Percentiles rank a stretch among this genome's conserved stretches.
Conservation (phyloP, 2,113 vertebrate genomes). For the Emberiza fucata region DNA sequence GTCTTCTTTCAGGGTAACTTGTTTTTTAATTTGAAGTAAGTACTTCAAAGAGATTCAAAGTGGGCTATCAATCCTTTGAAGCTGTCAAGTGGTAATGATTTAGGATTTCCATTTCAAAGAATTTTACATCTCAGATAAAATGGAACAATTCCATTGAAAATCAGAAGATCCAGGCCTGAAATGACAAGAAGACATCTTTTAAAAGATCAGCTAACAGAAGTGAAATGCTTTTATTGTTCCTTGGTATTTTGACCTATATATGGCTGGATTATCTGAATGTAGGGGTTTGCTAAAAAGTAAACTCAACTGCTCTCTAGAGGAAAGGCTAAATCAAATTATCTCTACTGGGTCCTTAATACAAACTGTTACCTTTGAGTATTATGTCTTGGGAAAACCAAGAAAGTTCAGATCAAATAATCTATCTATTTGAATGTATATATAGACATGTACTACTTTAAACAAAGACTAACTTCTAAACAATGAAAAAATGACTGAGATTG, state of each 20-base stretch:
- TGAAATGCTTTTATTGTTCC: background rate
- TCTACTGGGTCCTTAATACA: background rate
- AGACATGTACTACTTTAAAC: background rate
- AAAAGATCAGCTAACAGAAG: background rate
- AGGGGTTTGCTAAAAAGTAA: background rate
- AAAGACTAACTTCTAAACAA: background rate
- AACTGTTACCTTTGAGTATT: background rate
- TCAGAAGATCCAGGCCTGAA: slow-evolving; percentile 13
- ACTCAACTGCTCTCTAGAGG: background rate
- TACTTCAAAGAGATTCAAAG: slow-evolving; percentile 64
- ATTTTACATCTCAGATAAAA: slow-evolving; percentile 48
- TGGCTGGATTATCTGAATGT: background rate
- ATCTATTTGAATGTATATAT: background rate
- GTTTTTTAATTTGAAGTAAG: slow-evolving; percentile 52
- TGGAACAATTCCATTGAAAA: slow-evolving; percentile 55
- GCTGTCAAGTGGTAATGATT: slow-evolving; percentile 58
- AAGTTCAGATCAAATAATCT: background rate
- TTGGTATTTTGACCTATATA: background rate
- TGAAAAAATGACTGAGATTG: background rate
- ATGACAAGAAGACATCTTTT: background rate
- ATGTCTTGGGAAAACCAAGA: background rate
- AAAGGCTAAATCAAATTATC: background rate
- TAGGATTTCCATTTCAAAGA: slow-evolving; percentile 70
- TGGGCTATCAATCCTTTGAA: slow-evolving; percentile 59
- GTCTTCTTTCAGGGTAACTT: slow-evolving; percentile 36